Evolutionary conservation across 2,113 vertebrate genomes (phyloP), one percentile per base, ranked within the genome.

Genomic region (Macaca mulatta): DNA sequence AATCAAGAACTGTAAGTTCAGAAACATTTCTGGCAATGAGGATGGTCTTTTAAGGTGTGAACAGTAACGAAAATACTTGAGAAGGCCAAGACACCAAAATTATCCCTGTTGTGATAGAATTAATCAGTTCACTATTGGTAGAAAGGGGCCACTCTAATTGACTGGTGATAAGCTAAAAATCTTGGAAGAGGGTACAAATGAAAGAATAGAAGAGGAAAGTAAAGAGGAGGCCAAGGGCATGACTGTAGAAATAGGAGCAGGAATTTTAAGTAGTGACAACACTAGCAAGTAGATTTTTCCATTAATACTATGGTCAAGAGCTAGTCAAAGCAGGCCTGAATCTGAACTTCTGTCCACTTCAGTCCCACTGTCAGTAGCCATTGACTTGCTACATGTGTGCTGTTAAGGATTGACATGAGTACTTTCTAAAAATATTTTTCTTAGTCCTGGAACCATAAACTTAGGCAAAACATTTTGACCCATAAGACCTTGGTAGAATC

Each of bases 391-490:
- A 43, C 14, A 4, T 43, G 52, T 79, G 17, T 83, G 8, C 40
- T 88, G 4, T 81, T 72, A 84, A 64, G 35, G 86, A 64, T 22
- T 84, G 22, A 23, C 8, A 79, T 52, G 78, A 89, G 6, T 30
- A 9, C 32, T 83, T 79, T 72, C 59, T 74, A 30, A 87, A 75
- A 88, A 59, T 67, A 82, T 70, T 61, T 57, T 91, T 50, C 38
- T 94, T 78, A 89, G 17, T 78, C 40, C 61, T 52, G 4, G n/a
- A 78, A 78, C 17, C 69, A 52, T 78, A 40, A 14, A 59, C 77
- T 90, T 79, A 93, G 38, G 74, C 48, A 93, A 93, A 90, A 90
- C 12, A 67, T 90, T 89, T 79, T 83, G 32, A 93, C 75, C 11
- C 30, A 69, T 20, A 59, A 77, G 40, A 77, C 67, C 10, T 81